Conservation (phyloP, 2,888 invertebrate genomes). For the Lycocerus yunnanus region DNA sequence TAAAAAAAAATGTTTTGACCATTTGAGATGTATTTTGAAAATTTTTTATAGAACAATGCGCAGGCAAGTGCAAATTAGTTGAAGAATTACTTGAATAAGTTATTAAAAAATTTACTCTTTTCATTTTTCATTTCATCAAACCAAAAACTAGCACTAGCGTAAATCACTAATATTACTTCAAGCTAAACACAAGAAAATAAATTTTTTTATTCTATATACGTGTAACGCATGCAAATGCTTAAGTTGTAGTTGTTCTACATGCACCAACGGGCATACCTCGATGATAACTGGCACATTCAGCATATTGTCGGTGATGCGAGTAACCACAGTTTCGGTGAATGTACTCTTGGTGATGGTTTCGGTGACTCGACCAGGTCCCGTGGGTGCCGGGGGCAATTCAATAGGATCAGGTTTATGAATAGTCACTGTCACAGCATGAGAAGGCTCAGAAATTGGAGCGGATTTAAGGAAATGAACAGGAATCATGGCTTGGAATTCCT, state of each 20-base stretch:
- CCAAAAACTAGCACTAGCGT: neutral
- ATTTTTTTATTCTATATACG: neutral
- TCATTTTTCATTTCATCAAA: neutral
- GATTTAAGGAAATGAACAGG: conserved; percentile 80
- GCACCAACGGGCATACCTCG: conserved; percentile 71
- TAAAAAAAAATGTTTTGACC: neutral
- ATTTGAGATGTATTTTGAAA: neutral
- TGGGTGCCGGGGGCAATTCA: conserved; percentile 82
- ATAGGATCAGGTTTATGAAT: conserved; percentile 75
- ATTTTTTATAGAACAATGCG: neutral
- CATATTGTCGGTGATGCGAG: conserved; percentile 91
- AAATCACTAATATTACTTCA: neutral
- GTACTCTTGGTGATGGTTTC: conserved; percentile 96
- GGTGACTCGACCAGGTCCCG: conserved; percentile 83
- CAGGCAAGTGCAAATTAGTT: neutral
- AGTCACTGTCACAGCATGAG: conserved; percentile 75
- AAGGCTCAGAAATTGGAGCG: conserved; percentile 41
- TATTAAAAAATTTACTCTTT: neutral
- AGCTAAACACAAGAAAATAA: neutral
- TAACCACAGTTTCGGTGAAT: conserved; percentile 93
- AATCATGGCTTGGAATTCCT: conserved; percentile 95
- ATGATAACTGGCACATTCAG: conserved; percentile 83
- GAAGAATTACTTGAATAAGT: neutral
- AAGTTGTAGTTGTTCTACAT: conserved; percentile 20
- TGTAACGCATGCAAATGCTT: conserved; percentile 11